Percentiles rank a stretch among this genome's conserved stretches.
Conservation (phyloP, 2,113 vertebrate species). For the Peromyscus polionotus region DNA sequence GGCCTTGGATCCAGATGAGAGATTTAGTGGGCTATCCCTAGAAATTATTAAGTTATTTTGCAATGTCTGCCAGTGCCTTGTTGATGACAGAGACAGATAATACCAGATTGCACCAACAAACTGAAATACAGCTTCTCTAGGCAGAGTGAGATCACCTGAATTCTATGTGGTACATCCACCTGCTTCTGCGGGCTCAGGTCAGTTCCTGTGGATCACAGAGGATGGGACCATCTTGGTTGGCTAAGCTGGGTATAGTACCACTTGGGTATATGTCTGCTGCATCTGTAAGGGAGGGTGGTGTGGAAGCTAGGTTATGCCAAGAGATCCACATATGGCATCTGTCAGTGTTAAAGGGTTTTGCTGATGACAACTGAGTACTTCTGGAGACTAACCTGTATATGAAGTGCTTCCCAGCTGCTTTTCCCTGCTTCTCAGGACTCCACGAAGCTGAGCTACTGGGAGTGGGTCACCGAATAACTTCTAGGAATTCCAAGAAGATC, state of each 20-base stretch:
- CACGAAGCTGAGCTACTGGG: background rate
- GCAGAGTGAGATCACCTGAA: too few relatives aligned
- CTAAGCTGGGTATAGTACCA: too few relatives aligned
- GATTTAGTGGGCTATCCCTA: background rate
- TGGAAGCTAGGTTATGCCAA: background rate
- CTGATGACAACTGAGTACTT: background rate
- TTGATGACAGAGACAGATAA: background rate
- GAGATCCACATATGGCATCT: background rate
- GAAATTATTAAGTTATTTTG: background rate
- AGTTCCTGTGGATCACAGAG: too few relatives aligned
- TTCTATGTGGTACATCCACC: too few relatives aligned
- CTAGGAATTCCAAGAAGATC: background rate
- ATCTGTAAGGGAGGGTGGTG: too few relatives aligned
- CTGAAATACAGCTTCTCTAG: background rate
- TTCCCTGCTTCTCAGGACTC: background rate
- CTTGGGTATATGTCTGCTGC: background rate
- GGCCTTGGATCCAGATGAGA: background rate
- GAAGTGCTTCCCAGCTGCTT: background rate
- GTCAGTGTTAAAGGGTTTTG: background rate
- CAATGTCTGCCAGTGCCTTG: background rate
- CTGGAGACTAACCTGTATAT: background rate
- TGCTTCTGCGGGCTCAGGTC: background rate
- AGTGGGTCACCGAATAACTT: background rate
- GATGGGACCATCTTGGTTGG: background rate
- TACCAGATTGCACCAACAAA: background rate